Conservation (phyloP, 2,888 invertebrate species). For the Eilema sororculum region DNA sequence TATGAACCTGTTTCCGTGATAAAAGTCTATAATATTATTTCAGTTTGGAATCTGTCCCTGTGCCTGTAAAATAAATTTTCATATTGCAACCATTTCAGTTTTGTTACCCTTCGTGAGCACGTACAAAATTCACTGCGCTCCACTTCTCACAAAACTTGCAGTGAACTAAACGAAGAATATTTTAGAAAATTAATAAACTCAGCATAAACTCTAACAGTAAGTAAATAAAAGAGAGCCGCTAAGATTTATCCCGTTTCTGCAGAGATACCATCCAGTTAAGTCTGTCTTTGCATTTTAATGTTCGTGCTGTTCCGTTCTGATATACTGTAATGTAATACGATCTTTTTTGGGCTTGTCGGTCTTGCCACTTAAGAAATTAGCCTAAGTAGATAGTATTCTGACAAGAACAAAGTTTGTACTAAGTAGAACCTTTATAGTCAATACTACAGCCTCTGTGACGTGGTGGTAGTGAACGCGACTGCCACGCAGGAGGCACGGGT, state of each 20-base stretch:
- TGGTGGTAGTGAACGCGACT: too few species aligned
- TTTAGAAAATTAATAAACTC: not conserved
- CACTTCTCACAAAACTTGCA: not conserved
- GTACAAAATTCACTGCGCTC: not conserved
- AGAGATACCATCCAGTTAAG: slow-evolving; percentile 56
- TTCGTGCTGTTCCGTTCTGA: slow-evolving; percentile 47
- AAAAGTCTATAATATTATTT: too few species aligned
- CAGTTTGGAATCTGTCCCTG: too few species aligned
- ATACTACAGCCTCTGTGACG: too few species aligned
- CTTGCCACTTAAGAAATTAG: slow-evolving; percentile 16
- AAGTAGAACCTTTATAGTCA: too few species aligned
- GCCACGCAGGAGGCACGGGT: too few species aligned
- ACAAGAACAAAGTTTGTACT: not conserved
- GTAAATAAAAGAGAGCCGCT: slow-evolving; percentile 36
- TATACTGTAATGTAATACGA: slow-evolving; percentile 50
- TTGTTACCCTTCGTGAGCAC: not conserved
- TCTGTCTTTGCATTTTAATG: slow-evolving; percentile 65
- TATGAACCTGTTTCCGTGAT: too few species aligned
- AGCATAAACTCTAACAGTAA: slow-evolving; percentile 1
- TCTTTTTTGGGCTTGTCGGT: slow-evolving; percentile 38
- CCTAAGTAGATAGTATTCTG: not conserved
- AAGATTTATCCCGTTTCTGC: slow-evolving; percentile 42
- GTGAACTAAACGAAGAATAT: not conserved
- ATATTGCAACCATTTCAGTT: not conserved
- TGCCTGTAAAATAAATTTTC: too few species aligned